Evolutionary conservation across 2,888 invertebrate genomes (phyloP).

Genomic region (Drosophila niveifrons): DNA sequence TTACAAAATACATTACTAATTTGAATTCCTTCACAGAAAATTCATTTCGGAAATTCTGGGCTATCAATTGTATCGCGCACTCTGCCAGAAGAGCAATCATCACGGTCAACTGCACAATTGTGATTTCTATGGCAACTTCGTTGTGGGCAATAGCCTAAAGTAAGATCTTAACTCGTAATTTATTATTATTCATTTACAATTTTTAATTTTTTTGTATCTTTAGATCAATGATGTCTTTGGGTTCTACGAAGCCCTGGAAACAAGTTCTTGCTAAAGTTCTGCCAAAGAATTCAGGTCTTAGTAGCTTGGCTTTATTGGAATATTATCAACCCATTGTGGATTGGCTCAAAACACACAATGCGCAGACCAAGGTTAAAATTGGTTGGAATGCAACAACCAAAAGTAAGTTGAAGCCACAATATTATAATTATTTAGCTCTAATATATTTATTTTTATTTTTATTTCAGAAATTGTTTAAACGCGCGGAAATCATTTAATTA

Average conservation of each 20-base stretch:
- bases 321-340: conserved; percentile 89
- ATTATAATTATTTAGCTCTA: background rate
- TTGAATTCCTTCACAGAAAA: conserved; percentile 86
- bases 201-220: background rate
- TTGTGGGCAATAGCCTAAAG: conserved; percentile 90
- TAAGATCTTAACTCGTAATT: conserved; percentile 67
- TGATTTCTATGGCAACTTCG: conserved; percentile 92
- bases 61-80: conserved; percentile 91
- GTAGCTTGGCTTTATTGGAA: conserved; percentile 90
- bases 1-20: background rate
- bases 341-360: conserved; percentile 77
- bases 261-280: conserved; percentile 90
- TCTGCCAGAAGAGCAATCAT: conserved; percentile 91
- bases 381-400: conserved; percentile 82
- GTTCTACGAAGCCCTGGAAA: conserved; percentile 91
- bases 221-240: conserved; percentile 87
- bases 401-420: conserved; percentile 62
- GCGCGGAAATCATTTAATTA: background rate
- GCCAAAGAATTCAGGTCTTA: conserved; percentile 90
- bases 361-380: conserved; percentile 72
- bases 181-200: background rate
- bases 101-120: conserved; percentile 92
- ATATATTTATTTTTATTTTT: background rate
- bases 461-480: conserved; percentile 66
- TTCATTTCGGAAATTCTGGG: conserved; percentile 93